These are phyloP conservation scores for Meteorus sp. DNA, from an alignment of 1,140 invertebrate genomes.

Conservation along the genomic window DNA sequence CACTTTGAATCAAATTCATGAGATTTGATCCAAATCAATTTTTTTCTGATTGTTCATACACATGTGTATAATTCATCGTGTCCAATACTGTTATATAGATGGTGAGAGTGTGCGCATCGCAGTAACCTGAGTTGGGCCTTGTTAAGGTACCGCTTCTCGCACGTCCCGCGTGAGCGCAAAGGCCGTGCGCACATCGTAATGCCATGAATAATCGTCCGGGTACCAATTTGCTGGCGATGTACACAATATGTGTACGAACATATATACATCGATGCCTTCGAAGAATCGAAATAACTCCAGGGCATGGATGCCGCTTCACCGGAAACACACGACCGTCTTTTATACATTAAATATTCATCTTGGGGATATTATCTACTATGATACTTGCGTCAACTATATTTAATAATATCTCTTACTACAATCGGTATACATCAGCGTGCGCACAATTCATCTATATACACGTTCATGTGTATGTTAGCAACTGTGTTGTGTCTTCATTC, in stretches of 20 bases:
- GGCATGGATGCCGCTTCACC: slow-evolving; percentile 11
- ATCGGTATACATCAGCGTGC: too few species aligned
- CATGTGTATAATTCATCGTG: slow-evolving; percentile 4
- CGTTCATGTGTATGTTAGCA: too few species aligned
- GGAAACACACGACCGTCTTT: background rate
- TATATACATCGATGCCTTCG: slow-evolving; percentile 22
- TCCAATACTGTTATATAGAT: background rate
- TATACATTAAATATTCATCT: background rate
- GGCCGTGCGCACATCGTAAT: slow-evolving; percentile 29
- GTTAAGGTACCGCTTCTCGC: slow-evolving; percentile 25
- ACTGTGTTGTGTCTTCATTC: too few species aligned
- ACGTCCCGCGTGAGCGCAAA: slow-evolving; percentile 21
- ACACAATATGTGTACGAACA: slow-evolving; percentile 1
- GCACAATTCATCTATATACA: too few species aligned
- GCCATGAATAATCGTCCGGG: slow-evolving; percentile 30
- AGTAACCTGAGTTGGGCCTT: slow-evolving; percentile 24
- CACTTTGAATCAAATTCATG: too few species aligned
- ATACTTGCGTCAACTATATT: too few species aligned
- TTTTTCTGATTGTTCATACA: too few species aligned
- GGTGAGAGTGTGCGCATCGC: slow-evolving; percentile 2
- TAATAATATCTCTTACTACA: too few species aligned
- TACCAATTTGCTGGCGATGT: slow-evolving; percentile 29
- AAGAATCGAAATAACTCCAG: slow-evolving; percentile 13
- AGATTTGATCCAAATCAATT: too few species aligned
- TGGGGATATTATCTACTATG: too few species aligned